These are phyloP conservation scores for Drosophila takahashii DNA, from an alignment of 1,140 invertebrate genomes.

Conservation along the genomic window DNA sequence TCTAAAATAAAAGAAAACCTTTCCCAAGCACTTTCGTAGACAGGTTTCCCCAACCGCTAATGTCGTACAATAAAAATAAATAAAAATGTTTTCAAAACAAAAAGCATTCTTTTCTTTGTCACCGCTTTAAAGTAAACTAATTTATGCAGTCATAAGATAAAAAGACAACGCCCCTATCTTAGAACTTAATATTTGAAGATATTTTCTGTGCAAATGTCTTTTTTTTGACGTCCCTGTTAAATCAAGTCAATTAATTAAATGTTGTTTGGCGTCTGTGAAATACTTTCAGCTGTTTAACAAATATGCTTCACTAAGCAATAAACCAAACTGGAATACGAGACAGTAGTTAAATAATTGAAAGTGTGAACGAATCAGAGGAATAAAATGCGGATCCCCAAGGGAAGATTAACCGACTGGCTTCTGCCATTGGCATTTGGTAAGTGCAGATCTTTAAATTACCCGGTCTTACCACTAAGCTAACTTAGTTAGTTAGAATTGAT, in stretches of 20 bases:
- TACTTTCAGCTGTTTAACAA: constrained; percentile 41
- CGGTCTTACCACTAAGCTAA: constrained; percentile 39
- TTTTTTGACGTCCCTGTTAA: constrained; percentile 20
- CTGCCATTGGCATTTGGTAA: constrained; percentile 79
- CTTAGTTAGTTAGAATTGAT: constrained; percentile 42
- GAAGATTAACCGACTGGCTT: constrained; percentile 49
- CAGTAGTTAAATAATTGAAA: constrained; percentile 10
- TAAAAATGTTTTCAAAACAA: constrained; percentile 36
- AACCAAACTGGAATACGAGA: constrained; percentile 40
- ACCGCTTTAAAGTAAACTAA: constrained; percentile 9
- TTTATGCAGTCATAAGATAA: constrained; percentile 27
- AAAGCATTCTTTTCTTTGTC: constrained; percentile 35
- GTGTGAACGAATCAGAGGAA: not conserved
- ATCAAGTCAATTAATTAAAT: constrained; percentile 20
- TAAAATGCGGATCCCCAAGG: constrained; percentile 40
- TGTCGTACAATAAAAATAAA: constrained; percentile 11
- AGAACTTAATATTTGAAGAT: constrained; percentile 11
- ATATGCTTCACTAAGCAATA: constrained; percentile 39
- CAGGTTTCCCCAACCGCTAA: constrained; percentile 17
- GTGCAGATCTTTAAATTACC: constrained; percentile 63
- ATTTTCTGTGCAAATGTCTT: constrained; percentile 12
- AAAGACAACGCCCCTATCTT: constrained; percentile 14
- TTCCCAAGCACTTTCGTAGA: constrained; percentile 20
- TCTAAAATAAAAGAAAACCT: constrained; percentile 39
- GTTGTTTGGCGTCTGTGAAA: constrained; percentile 15